Evolutionary conservation across 2,888 invertebrate species (phyloP).

Genomic region (Megalurothrips usitatus): DNA sequence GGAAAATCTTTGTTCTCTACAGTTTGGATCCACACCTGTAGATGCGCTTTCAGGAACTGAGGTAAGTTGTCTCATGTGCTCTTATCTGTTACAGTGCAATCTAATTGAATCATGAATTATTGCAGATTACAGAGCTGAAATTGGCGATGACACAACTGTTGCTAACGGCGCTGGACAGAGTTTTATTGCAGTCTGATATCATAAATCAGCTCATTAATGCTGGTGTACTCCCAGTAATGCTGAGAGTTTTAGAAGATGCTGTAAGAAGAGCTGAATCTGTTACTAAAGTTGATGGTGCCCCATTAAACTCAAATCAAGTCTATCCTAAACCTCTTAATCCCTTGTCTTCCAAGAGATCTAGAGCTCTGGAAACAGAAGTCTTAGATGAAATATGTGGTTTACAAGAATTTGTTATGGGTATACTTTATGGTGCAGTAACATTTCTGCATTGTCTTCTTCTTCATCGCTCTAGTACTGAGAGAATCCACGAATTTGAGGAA

Average conservation of each 20-base stretch:
- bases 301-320: neutral
- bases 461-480: constrained; percentile 53
- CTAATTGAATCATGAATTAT: constrained; percentile 32
- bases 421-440: constrained; percentile 55
- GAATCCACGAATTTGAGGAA: constrained; percentile 55
- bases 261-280: constrained; percentile 42
- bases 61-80: neutral
- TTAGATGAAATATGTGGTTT: constrained; percentile 50
- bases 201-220: constrained; percentile 55
- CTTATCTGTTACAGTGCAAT: neutral
- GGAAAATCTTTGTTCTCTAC: constrained; percentile 56
- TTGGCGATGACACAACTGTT: constrained; percentile 55
- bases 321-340: neutral
- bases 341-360: constrained; percentile 30
- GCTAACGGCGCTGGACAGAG: constrained; percentile 55
- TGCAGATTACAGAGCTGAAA: constrained; percentile 51
- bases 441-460: constrained; percentile 57
- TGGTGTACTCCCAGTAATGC: constrained; percentile 58
- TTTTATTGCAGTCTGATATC: constrained; percentile 43
- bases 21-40: constrained; percentile 53
- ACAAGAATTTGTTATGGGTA: constrained; percentile 58
- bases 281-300: neutral
- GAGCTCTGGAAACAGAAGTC: constrained; percentile 33
- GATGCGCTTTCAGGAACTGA: constrained; percentile 29
- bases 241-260: constrained; percentile 56